A percentile compares a stretch with the other conserved stretches of the same genome.
These are phyloP conservation scores for Eudasyphora cyanicolor DNA, from an alignment of 2,888 invertebrate genomes.

Conservation along the genomic window DNA sequence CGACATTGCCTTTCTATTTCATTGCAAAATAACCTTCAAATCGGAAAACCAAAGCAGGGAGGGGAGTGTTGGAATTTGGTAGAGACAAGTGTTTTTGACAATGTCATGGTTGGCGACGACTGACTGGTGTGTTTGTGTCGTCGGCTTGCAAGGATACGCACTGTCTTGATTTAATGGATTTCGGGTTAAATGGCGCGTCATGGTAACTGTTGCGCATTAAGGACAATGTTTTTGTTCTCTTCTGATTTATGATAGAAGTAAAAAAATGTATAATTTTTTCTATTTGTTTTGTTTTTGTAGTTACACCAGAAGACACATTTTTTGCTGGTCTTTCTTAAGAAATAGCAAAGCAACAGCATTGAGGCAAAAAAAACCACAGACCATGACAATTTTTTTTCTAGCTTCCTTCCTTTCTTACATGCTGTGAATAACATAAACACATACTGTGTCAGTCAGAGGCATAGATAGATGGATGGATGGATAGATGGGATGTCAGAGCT, in stretches of 20 bases:
- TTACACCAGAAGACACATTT: background rate
- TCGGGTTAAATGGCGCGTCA: slow-evolving; percentile 24
- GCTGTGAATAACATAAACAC: background rate
- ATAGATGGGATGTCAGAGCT: too few species aligned
- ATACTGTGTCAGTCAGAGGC: background rate
- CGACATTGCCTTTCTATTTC: slow-evolving; percentile 33
- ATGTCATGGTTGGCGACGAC: background rate
- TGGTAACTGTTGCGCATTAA: slow-evolving; percentile 57
- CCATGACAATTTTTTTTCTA: slow-evolving; percentile 24
- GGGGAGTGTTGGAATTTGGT: background rate
- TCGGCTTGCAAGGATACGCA: background rate
- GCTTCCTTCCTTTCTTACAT: background rate
- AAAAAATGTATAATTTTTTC: background rate
- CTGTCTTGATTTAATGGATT: slow-evolving; percentile 22
- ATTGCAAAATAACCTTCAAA: slow-evolving; percentile 49
- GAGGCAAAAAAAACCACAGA: slow-evolving; percentile 49
- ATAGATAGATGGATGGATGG: background rate
- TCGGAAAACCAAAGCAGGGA: background rate
- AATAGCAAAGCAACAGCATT: too few species aligned
- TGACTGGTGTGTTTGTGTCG: background rate
- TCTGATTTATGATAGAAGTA: too few species aligned
- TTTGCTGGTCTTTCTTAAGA: background rate
- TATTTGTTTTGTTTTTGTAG: slow-evolving; percentile 13
- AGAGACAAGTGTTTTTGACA: background rate
- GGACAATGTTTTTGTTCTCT: too few species aligned